Base-by-base conservation (phyloP, 1,140 invertebrate genomes). In the Pogonomyrmex barbatus region DNA sequence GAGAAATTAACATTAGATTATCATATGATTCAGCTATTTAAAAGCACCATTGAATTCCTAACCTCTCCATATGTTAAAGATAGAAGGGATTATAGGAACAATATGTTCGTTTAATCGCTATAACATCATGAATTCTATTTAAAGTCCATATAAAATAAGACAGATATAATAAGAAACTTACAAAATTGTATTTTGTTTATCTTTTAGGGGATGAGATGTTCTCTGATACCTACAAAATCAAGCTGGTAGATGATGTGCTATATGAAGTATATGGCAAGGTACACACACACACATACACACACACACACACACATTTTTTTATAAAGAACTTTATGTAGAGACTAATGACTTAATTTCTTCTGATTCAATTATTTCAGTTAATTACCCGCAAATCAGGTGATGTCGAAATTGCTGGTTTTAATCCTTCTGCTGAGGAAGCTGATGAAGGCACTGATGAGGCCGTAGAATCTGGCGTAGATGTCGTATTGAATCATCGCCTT, bases 161-260 rank as follows among this genome's bases (percentile, higher is more conserved):
- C 17, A 58, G 30, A n/a, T n/a, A n/a, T n/a, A n/a, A n/a, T n/a
- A n/a, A n/a, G n/a, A 30, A 47, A 10, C 30, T 45, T 58, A 6
- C 39, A 10, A 0, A 0, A 62, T 77, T 30, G 36, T 83, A 79
- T 70, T 86, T 88, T 39, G 17, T 79, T 42, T 63, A 85, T 83
- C 91, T 94, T 93, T 79, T 95, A 98, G 98, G 98, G 91, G 99
- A 99, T 95, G 99, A 99, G 96, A 98, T 99, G 97, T 99, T 99
- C 96, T 98, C 98, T 54, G 99, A 99, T 95, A 98, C 98, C n/a
- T 99, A 98, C 94, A 99, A 98, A 96, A 97, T 99, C 85, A 98
- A 99, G 94, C 95, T 99, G 68, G 96, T 99, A 14, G 98, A 99
- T 94, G 98, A 99, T 94, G 98, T 99, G 42, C 93, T 99, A 56